phyloP scores from a whole-genome alignment of 2,113 vertebrate species.

The Chaetops frenatus region DNA sequence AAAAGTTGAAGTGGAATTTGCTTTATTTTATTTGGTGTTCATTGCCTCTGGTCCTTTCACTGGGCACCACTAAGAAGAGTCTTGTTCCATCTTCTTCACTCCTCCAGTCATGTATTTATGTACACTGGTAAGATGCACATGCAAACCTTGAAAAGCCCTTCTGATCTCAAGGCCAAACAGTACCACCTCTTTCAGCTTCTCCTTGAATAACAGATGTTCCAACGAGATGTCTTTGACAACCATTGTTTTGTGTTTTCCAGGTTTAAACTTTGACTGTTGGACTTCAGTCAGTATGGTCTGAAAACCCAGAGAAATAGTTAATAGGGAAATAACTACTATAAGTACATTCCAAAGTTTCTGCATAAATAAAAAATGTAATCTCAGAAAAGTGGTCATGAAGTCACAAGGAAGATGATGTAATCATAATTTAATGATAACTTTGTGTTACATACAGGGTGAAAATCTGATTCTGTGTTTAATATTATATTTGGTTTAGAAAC shows the following conservation, averaged over 20 bases:
- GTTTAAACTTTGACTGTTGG: neutral
- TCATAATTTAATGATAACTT: neutral
- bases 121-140: neutral
- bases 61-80: neutral
- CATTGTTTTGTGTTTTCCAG: neutral
- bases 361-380: neutral
- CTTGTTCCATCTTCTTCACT: neutral
- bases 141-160: neutral
- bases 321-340: neutral
- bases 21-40: neutral
- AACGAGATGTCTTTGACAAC: neutral
- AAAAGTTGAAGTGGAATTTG: neutral
- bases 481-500: neutral
- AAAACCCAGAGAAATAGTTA: neutral
- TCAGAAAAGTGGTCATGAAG: neutral
- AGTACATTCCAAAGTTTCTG: neutral
- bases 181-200: neutral
- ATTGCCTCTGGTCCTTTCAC: neutral
- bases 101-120: neutral
- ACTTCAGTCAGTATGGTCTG: neutral
- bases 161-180: neutral
- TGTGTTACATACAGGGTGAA: neutral
- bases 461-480: neutral
- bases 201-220: neutral
- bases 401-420: neutral